Conservation (phyloP, 2,113 vertebrate species). For the Glareola pratincola region DNA sequence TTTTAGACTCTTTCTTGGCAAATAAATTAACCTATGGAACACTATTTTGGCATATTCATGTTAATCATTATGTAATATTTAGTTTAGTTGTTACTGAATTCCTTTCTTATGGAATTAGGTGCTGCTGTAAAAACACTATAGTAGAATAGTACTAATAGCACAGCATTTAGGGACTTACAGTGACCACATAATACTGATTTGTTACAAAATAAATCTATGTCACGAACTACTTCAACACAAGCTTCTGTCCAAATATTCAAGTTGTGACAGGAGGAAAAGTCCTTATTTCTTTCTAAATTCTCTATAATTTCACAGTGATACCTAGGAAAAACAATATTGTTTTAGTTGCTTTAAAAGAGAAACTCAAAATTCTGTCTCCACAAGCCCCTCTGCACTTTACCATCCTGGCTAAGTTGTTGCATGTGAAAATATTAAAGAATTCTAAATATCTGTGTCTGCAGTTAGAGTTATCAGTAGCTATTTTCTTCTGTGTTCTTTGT, state of each 20-base stretch:
- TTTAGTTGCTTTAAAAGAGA: not conserved
- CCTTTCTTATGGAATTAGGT: not conserved
- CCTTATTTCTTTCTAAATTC: not conserved
- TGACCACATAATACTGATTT: not conserved
- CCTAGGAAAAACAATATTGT: not conserved
- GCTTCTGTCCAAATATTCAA: not conserved
- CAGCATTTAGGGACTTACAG: not conserved
- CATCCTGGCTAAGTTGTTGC: not conserved
- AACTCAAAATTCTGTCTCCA: not conserved
- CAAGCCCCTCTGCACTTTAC: not conserved
- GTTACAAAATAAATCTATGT: not conserved
- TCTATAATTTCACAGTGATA: not conserved
- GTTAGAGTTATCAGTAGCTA: not conserved
- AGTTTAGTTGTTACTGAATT: not conserved
- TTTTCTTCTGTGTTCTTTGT: not conserved
- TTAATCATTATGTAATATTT: not conserved
- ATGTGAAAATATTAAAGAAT: not conserved
- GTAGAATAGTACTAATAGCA: not conserved
- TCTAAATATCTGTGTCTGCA: not conserved
- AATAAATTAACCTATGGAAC: not conserved
- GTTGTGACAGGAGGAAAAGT: not conserved
- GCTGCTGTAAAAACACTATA: not conserved
- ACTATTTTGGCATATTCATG: not conserved
- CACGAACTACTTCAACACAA: not conserved
- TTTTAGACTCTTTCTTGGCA: not conserved